phyloP scores from a whole-genome alignment of 2,888 invertebrate species.

The Drosophila ezoana region DNA sequence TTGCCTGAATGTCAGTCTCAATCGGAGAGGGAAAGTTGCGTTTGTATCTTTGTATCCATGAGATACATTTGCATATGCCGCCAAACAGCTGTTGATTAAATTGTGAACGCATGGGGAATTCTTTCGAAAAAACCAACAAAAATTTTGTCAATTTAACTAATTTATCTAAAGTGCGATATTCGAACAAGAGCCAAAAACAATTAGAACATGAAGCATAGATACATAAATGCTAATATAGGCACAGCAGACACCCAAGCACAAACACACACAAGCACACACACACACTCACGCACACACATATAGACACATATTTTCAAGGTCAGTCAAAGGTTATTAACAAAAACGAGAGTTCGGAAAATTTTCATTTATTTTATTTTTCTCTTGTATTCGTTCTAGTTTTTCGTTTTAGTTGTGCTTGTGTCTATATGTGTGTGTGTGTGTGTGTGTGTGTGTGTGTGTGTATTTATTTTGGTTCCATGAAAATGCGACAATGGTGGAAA shows the following conservation, averaged over 20 bases:
- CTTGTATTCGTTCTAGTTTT: slow-evolving; percentile 35
- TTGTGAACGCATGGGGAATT: slow-evolving; percentile 10
- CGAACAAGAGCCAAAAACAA: slow-evolving; percentile 16
- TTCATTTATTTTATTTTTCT: slow-evolving; percentile 53
- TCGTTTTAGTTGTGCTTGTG: slow-evolving; percentile 34
- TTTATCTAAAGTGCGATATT: slow-evolving; percentile 42
- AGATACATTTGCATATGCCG: slow-evolving; percentile 37
- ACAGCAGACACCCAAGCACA: slow-evolving; percentile 15
- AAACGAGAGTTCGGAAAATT: slow-evolving; percentile 63
- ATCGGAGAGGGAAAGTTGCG: slow-evolving; percentile 8
- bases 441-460: slow-evolving; percentile 9
- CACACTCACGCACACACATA: slow-evolving; percentile 54
- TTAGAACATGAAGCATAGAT: slow-evolving; percentile 11
- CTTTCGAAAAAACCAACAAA: slow-evolving; percentile 9
- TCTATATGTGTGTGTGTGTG: slow-evolving; percentile 6
- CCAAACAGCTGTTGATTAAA: slow-evolving; percentile 26
- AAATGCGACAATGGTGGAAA: slow-evolving; percentile 27
- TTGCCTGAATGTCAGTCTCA: slow-evolving; percentile 79
- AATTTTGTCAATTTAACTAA: slow-evolving; percentile 62
- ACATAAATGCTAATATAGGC: slow-evolving; percentile 14
- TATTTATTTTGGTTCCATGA: slow-evolving; percentile 51
- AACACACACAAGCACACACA: slow-evolving; percentile 35
- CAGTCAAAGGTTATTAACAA: slow-evolving; percentile 79
- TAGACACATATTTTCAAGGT: slow-evolving; percentile 76
- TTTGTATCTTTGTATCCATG: slow-evolving; percentile 19